Conservation (phyloP, 2,113 vertebrate species). For the Triplophysa dalaica region DNA sequence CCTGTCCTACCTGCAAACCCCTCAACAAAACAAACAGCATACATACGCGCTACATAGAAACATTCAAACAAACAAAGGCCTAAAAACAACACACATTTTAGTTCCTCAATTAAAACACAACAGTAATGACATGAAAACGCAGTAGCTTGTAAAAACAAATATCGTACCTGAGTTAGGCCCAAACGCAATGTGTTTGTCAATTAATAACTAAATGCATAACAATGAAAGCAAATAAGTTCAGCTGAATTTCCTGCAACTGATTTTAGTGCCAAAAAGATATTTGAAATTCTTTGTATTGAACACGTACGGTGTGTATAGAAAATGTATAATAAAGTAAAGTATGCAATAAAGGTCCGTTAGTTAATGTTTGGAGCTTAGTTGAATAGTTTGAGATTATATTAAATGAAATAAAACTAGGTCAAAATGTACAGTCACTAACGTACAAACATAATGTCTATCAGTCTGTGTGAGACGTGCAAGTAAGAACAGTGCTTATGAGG, state of each 20-base stretch:
- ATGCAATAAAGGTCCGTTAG: no score
- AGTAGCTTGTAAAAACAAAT: not conserved
- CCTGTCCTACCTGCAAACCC: not conserved
- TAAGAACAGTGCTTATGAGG: not conserved
- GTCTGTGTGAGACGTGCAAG: constrained; percentile 11
- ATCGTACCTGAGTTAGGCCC: not conserved
- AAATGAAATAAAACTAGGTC: no score
- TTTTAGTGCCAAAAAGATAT: not conserved
- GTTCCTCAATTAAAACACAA: not conserved
- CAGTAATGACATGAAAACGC: not conserved
- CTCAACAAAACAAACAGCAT: not conserved
- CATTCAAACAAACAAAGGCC: not conserved
- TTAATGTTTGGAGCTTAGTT: no score
- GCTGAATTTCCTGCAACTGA: not conserved
- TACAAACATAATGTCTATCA: not conserved
- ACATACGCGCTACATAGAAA: not conserved
- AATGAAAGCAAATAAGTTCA: not conserved
- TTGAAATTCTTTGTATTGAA: no score
- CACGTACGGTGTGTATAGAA: no score
- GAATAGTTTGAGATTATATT: no score
- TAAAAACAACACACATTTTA: constrained; percentile 9
- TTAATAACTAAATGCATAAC: not conserved
- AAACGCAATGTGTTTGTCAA: not conserved
- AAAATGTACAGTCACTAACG: not conserved
- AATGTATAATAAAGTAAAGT: no score